Percentiles rank a stretch among this genome's conserved stretches.
These are phyloP conservation scores for Galaxias olidus DNA, from an alignment of 2,797 vertebrate species.

Conservation along the genomic window DNA sequence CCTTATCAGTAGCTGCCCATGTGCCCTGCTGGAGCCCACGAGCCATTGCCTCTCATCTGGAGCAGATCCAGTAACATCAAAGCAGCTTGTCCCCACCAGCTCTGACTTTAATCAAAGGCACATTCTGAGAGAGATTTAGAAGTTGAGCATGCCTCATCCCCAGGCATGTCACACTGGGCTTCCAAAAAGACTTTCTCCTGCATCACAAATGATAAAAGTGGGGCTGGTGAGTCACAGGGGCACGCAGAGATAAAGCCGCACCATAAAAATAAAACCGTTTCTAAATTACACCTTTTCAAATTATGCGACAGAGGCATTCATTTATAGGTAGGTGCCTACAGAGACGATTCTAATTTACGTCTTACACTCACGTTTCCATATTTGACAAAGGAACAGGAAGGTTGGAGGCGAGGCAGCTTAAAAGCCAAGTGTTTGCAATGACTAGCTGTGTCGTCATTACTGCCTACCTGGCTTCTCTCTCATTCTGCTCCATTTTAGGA, in stretches of 20 bases:
- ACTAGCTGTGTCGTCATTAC: not conserved
- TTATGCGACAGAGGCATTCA: not conserved
- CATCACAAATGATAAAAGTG: constrained; percentile 2
- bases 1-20: constrained; percentile 29
- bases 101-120: constrained; percentile 39
- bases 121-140: constrained; percentile 33
- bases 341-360: not conserved
- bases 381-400: not conserved
- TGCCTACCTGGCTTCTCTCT: constrained; percentile 26
- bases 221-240: not conserved
- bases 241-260: not conserved
- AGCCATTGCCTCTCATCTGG: constrained; percentile 44
- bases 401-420: not conserved
- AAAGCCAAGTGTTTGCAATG: not conserved
- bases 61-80: constrained; percentile 37
- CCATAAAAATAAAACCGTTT: not conserved
- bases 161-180: constrained; percentile 9
- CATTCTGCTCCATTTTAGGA: constrained; percentile 24
- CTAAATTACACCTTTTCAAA: constrained; percentile 6
- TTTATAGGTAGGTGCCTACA: not conserved
- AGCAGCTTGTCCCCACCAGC: constrained; percentile 30
- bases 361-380: not conserved
- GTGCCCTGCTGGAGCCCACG: constrained; percentile 23
- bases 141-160: constrained; percentile 11
- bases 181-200: constrained; percentile 3